Conservation (phyloP, 2,113 vertebrate genomes). For the Cairina moschata region DNA sequence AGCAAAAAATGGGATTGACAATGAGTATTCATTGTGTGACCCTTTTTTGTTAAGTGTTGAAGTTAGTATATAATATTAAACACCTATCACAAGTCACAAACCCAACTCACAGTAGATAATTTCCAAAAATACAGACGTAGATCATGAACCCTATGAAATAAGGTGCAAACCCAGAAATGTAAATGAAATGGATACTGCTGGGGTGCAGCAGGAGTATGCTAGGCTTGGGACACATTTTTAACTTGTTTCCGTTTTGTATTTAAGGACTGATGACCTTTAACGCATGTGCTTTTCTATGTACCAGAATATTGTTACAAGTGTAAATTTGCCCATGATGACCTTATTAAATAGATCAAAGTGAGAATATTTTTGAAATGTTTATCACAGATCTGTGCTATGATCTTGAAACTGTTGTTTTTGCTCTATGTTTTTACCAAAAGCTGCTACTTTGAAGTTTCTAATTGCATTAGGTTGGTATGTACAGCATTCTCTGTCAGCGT, state of each 20-base stretch:
- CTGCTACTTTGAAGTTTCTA: not conserved
- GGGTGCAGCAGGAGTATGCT: not conserved
- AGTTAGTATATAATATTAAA: not conserved
- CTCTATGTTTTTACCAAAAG: not conserved
- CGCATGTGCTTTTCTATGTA: not conserved
- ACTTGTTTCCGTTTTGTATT: not conserved
- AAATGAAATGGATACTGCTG: not conserved
- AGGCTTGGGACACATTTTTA: not conserved
- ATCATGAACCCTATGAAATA: not conserved
- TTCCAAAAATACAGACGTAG: not conserved
- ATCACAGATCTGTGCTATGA: not conserved
- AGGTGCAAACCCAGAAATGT: not conserved
- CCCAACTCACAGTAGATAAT: not conserved
- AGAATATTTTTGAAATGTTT: not conserved
- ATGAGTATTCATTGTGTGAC: not conserved
- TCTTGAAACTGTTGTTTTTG: not conserved
- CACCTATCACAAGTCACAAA: not conserved
- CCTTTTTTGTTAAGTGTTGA: not conserved
- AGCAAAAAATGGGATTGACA: not conserved
- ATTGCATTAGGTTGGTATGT: not conserved
- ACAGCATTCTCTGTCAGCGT: not conserved
- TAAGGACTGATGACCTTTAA: not conserved
- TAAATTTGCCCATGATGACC: not conserved
- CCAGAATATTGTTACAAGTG: not conserved
- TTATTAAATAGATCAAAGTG: not conserved